phyloP scores from a whole-genome alignment of 2,113 vertebrate species.

The Oryctolagus cuniculus region DNA sequence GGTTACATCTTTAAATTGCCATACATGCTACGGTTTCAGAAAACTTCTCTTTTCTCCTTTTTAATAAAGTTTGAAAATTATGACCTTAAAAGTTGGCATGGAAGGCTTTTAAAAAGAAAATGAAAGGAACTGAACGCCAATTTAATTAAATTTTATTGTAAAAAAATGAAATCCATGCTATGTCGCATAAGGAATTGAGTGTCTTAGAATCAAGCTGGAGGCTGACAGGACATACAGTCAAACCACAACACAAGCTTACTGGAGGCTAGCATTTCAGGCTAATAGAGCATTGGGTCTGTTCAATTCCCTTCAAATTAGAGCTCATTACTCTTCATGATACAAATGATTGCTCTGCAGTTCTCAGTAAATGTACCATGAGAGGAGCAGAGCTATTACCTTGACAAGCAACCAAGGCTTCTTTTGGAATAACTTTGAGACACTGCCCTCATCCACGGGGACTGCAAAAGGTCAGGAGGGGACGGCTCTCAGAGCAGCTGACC shows the following conservation, averaged over 20 bases:
- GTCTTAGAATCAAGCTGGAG: background rate
- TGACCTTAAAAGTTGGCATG: background rate
- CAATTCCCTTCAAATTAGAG: slow-evolving; percentile 41
- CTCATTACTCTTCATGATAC: slow-evolving; percentile 42
- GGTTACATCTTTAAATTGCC: background rate
- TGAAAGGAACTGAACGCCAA: background rate
- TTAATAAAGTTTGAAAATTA: background rate
- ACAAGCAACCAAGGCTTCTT: background rate
- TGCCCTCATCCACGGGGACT: background rate
- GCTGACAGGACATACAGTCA: background rate
- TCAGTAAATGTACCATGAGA: slow-evolving; percentile 52
- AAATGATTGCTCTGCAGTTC: slow-evolving; percentile 60
- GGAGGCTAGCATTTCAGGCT: slow-evolving; percentile 12
- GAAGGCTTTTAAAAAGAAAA: background rate
- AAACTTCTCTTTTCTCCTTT: background rate
- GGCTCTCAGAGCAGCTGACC: background rate
- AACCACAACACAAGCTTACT: slow-evolving; percentile 29
- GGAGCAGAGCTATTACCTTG: background rate
- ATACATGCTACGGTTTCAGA: background rate
- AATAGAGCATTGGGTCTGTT: background rate
- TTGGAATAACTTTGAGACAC: background rate
- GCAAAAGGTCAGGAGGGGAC: background rate
- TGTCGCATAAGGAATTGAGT: background rate
- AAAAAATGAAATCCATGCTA: slow-evolving; percentile 14
- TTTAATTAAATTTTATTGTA: slow-evolving; percentile 43